Evolutionary conservation across 37 sponge, comb jelly and placozoan genomes (phyloP), one percentile per base, ranked within the genome.

Genomic region (Oscarella lobularis): DNA sequence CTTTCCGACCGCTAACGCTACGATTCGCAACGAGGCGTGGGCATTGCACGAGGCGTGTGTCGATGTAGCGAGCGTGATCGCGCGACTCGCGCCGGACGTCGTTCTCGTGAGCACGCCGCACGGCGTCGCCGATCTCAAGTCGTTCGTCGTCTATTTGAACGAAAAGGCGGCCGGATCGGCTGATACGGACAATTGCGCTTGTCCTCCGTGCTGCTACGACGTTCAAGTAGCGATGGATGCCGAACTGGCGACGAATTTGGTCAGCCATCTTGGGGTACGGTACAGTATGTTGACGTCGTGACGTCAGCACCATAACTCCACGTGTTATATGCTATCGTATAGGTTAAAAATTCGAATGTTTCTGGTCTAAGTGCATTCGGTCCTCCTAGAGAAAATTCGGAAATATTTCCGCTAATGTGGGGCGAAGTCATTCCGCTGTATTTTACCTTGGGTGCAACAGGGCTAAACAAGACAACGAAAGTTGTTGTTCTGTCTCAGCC

Each of bases 141-240:
- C 80, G 35, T 88, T 88, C 73, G 2, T 73, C 33, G 84, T 88
- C 80, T 88, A 82, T 48, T 73, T 81, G 74, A 88, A 88, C 60
- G 73, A 37, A 38, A 65, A 81, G 38, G 89, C 83, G 4, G 75
- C 31, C 39, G 89, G 89, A 5, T 37, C 31, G 3, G 89, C 83
- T 4, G 89, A 88, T 67, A 88, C 89, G 4, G 89, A 88, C 67
- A 88, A 88, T 72, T 88, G 89, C 66, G 79, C 27, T 35, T 88
- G 89, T 48, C 89, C 89, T 69, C 86, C 86, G 1, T 88, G 89
- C 39, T 88, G 89, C 60, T 88, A 85, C 80, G 85, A 84, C 14
- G 68, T 85, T 29, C 40, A 79, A 31, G 83, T 85, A 1, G 33
- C 33, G 36, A 54, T 88, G 39, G 83, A 85, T 39, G 38, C 9